A percentile compares a stretch with the other conserved stretches of the same genome.
These are phyloP conservation scores for Cataglyphis rosenhaueri DNA, from an alignment of 2,888 invertebrate genomes.

Conservation along the genomic window DNA sequence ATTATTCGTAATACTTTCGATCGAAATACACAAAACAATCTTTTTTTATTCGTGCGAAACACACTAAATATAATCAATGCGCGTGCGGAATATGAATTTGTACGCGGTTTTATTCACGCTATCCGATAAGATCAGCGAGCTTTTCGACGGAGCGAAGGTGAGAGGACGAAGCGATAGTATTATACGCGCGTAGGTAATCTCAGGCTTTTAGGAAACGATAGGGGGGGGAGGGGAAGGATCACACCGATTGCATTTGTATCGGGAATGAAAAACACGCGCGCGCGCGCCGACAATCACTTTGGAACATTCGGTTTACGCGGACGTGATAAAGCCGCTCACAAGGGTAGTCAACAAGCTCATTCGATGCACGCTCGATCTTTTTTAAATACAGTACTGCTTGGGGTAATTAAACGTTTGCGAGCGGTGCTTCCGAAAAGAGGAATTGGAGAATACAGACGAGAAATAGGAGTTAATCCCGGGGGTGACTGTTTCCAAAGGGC, in stretches of 20 bases:
- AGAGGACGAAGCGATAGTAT: not conserved
- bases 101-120: conserved; percentile 4
- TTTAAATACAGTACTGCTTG: conserved; percentile 41
- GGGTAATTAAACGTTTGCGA: conserved; percentile 49
- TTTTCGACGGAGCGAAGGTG: conserved; percentile 11
- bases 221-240: not conserved
- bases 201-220: conserved; percentile 31
- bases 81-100: conserved; percentile 16
- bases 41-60: not conserved
- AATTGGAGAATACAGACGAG: conserved; percentile 18
- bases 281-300: conserved; percentile 20
- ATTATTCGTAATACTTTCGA: not conserved
- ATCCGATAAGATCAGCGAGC: conserved; percentile 10
- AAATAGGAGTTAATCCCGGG: conserved; percentile 50
- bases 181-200: not conserved
- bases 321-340: conserved; percentile 39
- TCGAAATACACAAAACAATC: not conserved
- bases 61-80: conserved; percentile 4
- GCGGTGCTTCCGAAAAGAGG: conserved; percentile 24
- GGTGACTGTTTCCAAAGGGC: conserved; percentile 35
- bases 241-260: conserved; percentile 34
- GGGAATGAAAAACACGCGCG: conserved; percentile 34
- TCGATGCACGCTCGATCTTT: conserved; percentile 30
- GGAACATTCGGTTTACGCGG: conserved; percentile 27
- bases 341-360: conserved; percentile 32